These are phyloP conservation scores for Rhipidura dahli DNA, from an alignment of 2,113 vertebrate genomes.

Conservation along the genomic window DNA sequence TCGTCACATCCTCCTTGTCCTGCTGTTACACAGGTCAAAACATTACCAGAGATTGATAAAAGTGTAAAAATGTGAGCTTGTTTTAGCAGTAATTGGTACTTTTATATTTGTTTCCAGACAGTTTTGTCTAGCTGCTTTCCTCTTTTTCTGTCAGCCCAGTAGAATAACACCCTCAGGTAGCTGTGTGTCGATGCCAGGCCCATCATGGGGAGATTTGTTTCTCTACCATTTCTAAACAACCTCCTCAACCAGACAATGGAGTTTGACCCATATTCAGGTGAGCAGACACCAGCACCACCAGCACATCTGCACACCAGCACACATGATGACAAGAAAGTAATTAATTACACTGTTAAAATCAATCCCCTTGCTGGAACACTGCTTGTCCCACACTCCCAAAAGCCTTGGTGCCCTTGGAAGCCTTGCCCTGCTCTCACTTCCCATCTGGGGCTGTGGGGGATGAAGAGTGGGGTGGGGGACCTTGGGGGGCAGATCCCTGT, in stretches of 20 bases:
- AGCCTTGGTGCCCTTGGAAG: neutral
- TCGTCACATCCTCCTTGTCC: neutral
- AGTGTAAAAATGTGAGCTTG: neutral
- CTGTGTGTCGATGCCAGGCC: neutral
- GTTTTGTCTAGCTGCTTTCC: neutral
- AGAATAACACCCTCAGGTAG: neutral
- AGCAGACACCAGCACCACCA: neutral
- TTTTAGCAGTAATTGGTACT: neutral
- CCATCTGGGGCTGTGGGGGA: rapidly evolving
- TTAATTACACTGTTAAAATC: neutral
- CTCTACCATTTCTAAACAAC: neutral
- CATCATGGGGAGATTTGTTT: neutral
- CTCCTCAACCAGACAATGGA: neutral
- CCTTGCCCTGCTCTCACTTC: neutral
- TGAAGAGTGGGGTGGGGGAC: rapidly evolving
- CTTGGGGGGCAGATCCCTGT: neutral
- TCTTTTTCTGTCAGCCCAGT: neutral
- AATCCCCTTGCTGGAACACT: neutral
- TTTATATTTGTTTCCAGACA: neutral
- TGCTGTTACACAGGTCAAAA: neutral
- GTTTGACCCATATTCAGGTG: neutral
- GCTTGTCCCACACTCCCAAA: neutral
- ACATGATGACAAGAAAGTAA: neutral
- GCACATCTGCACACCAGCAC: no score
- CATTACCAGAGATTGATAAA: neutral